Conservation (phyloP, 1,140 invertebrate genomes). For the Polypedilum pembai region DNA sequence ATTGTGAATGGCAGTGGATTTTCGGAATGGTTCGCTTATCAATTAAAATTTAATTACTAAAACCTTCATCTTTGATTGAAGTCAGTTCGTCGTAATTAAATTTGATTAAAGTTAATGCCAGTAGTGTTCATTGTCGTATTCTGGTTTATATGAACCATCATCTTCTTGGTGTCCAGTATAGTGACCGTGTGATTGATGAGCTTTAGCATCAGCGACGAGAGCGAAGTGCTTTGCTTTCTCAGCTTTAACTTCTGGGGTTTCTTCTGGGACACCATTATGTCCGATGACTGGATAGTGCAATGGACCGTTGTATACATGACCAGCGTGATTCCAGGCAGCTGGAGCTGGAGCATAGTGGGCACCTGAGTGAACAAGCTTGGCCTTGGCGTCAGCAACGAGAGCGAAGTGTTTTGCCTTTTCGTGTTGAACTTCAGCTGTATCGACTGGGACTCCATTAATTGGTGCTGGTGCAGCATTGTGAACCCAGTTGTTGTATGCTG, state of each 20-base stretch:
- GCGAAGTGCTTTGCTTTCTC: slow-evolving; percentile 55
- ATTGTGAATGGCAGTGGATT: slow-evolving; percentile 19
- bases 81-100: slow-evolving; percentile 18
- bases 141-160: slow-evolving; percentile 37
- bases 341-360: slow-evolving; percentile 39
- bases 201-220: slow-evolving; percentile 49
- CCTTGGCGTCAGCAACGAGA: slow-evolving; percentile 49
- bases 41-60: slow-evolving; percentile 9
- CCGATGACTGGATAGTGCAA: neutral
- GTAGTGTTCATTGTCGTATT: slow-evolving; percentile 38
- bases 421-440: slow-evolving; percentile 56
- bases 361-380: slow-evolving; percentile 38
- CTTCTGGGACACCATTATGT: slow-evolving; percentile 47
- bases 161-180: slow-evolving; percentile 32
- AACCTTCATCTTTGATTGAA: slow-evolving; percentile 5
- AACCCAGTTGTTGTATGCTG: neutral
- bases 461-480: slow-evolving; percentile 30
- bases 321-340: slow-evolving; percentile 34
- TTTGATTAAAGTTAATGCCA: neutral
- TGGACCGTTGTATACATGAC: neutral
- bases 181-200: slow-evolving; percentile 34
- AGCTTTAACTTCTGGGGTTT: slow-evolving; percentile 56
- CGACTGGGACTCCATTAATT: slow-evolving; percentile 48
- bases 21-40: neutral
- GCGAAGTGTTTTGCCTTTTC: slow-evolving; percentile 55